A percentile compares a stretch with the other conserved stretches of the same genome.
Conservation (phyloP, 30 jellyfish, hydroid and myxozoan species). For the Rhopilema esculentum region DNA sequence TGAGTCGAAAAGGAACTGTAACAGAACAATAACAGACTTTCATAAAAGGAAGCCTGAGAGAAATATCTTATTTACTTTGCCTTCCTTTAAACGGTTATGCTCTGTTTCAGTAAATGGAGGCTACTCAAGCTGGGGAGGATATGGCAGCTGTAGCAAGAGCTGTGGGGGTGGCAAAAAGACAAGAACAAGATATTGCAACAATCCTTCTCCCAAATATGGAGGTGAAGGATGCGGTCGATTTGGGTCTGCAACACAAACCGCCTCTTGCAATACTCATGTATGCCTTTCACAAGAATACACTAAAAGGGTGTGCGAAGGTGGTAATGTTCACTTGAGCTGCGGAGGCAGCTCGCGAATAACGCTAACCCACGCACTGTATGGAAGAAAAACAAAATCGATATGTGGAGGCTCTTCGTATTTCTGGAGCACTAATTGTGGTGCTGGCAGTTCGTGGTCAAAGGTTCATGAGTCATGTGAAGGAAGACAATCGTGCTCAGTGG, state of each 20-base stretch:
- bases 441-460: constrained; percentile 36
- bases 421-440: constrained; percentile 40
- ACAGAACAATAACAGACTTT: background rate
- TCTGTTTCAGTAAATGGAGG: constrained; percentile 22
- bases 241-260: background rate
- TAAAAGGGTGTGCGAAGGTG: constrained; percentile 12
- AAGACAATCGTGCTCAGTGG: constrained; percentile 24
- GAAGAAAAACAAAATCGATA: constrained; percentile 27
- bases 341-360: constrained; percentile 30
- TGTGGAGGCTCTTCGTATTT: constrained; percentile 6
- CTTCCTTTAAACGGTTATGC: background rate
- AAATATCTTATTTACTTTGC: too few species aligned
- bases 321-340: constrained; percentile 3
- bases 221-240: background rate
- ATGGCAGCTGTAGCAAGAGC: constrained; percentile 9
- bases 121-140: constrained; percentile 5
- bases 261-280: constrained; percentile 6
- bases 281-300: constrained; percentile 22
- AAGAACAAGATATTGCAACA: background rate
- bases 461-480: constrained; percentile 33
- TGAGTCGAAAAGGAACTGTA: too few species aligned
- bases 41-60: background rate
- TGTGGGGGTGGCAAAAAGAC: constrained; percentile 25
- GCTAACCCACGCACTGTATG: constrained; percentile 53
- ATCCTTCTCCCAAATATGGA: constrained; percentile 14